Evolutionary conservation across 2,113 vertebrate species (phyloP), one percentile per base, ranked within the genome.

Genomic region (Atrichornis clamosus): DNA sequence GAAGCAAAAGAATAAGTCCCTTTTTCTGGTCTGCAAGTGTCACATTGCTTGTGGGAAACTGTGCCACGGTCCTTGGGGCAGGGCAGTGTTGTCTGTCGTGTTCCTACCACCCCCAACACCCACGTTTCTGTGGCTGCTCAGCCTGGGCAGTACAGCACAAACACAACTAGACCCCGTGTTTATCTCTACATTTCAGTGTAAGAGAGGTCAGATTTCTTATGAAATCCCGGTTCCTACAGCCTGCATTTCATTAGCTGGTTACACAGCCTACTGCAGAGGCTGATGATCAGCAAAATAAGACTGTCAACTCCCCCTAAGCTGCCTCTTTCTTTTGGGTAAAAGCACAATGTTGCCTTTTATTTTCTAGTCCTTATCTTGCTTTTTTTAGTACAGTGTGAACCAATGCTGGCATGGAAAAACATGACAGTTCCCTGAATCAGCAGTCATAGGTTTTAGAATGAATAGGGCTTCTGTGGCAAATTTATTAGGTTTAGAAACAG

Each of bases 391-490:
- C 13, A 19, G 63, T 26, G 33, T 44, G 94, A 91, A 41, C 74
- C 0, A 9, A 58, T 21, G 50, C 72, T 67, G 72, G 82, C 44
- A 18, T 80, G 47, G 82, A 73, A 84, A 91, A 93, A 59, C 63
- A 26, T 56, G 90, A 95, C 92, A 88, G 90, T 63, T 94, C 68
- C 85, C 96, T 95, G 93, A 94, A 46, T 92, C 95, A 97, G 92
- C 93, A 96, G 72, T 83, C 87, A 55, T 5, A 80, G 87, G 42
- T 83, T 52, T 93, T 80, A 88, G 78, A 90, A 95, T 64, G 85
- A 93, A 88, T 86, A 92, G 82, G 32, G 56, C 79, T 94, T 94
- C 78, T 74, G 52, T 50, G 87, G 90, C 82, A 94, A 93, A 95
- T 93, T 86, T 96, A 91, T 96, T 94, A 86, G 83, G 39, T 94